Percentiles rank a stretch among this genome's conserved stretches.
Evolutionary conservation across 2,113 vertebrate species (phyloP).

Genomic region (Embiotoca jacksoni): DNA sequence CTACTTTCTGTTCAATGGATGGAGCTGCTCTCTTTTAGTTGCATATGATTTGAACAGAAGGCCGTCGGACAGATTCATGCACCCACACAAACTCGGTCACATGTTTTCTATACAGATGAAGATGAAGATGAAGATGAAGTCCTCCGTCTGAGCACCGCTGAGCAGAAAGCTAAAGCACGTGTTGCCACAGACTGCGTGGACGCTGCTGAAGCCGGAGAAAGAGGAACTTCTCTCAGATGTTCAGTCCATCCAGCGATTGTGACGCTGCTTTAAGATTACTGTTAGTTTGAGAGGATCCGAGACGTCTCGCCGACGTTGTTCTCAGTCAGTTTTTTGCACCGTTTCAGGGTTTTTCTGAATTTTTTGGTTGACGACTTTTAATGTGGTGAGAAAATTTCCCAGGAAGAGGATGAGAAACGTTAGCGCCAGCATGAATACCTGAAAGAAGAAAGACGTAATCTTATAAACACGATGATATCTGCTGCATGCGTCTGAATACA

Average conservation of each 20-base stretch:
- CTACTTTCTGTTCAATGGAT: constrained; percentile 29
- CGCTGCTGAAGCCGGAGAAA: constrained; percentile 47
- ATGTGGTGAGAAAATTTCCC: constrained; percentile 95
- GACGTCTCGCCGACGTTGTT: neutral
- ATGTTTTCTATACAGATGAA: too few species aligned
- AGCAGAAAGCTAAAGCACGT: constrained; percentile 43
- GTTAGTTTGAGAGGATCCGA: constrained; percentile 27
- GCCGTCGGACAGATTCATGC: constrained; percentile 58
- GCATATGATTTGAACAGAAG: constrained; percentile 71
- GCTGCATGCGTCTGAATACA: too few species aligned
- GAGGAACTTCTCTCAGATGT: neutral
- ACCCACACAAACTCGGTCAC: constrained; percentile 40
- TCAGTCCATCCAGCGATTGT: constrained; percentile 45
- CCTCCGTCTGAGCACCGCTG: neutral
- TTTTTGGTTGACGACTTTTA: constrained; percentile 96
- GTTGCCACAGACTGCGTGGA: constrained; percentile 28
- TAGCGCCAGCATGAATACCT: constrained; percentile 94
- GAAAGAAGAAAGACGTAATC: neutral
- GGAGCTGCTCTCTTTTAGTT: constrained; percentile 53
- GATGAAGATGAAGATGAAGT: too few species aligned
- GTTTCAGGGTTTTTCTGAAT: constrained; percentile 91
- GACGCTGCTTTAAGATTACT: constrained; percentile 48
- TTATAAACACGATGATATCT: too few species aligned
- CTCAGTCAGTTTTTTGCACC: constrained; percentile 83
- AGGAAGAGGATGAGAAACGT: constrained; percentile 97